Base-by-base conservation (phyloP, 2,113 vertebrate genomes). In the Muntiacus reevesi region DNA sequence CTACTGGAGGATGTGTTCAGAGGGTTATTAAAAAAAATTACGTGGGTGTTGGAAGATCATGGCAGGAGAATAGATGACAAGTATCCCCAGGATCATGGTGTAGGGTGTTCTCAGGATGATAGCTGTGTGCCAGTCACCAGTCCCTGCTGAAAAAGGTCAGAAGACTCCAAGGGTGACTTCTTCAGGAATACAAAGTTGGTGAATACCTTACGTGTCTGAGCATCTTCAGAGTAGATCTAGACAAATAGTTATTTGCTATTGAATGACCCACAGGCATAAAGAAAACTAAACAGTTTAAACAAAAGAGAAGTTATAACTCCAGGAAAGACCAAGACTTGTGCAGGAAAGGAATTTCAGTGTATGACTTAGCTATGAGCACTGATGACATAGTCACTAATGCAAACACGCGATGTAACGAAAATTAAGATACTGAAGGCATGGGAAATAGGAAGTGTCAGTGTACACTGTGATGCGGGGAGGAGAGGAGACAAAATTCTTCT, bases 231-330 rank as follows among this genome's bases (percentile, higher is more conserved):
- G 19, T 71, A 91, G 50, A 89, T 83, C 43, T 93, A 78, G 54
- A 76, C 52, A 76, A 81, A 74, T 47, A 91, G 14, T 55, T 95
- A 13, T 93, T 91, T 82, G 79, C 9, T 93, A 6, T 71, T 82
- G 47, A 94, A 40, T 87, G 81, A 97, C 30, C 95, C 83, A 71
- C 71, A 82, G 45, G 13, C 54, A 62, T 87, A 57, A 43, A 88
- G 84, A 83, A 94, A 86, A 79, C 45, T 27, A 95, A 91, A 89
- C 55, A 95, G 60, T 47, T 87, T 60, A 76, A 89, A 52, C 76
- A 93, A 87, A 95, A 96, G 86, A 81, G 60, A 94, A 94, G 13
- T 55, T 81, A 6, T 45, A 88, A 95, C 88, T 85, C 64, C 33
- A 50, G n/a, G 86, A 45, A 87, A 87, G 89, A 87, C 71, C 82